phyloP scores from a whole-genome alignment of 2,888 invertebrate species.

The Eueremaeus valkanovi region DNA sequence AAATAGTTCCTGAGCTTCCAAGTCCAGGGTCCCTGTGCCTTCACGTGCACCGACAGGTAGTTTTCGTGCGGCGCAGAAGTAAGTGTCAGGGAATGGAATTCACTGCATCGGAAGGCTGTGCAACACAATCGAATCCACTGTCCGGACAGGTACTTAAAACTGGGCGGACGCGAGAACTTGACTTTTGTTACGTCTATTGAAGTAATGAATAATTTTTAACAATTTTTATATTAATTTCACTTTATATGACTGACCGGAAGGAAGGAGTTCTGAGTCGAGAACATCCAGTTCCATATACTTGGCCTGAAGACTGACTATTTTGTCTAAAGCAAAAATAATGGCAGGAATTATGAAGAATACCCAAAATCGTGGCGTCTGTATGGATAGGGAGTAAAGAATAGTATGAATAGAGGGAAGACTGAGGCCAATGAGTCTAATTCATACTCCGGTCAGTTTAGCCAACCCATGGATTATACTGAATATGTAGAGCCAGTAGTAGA shows the following conservation, averaged over 20 bases:
- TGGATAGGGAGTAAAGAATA: constrained; percentile 22
- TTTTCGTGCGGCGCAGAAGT: constrained; percentile 96
- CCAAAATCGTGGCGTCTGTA: constrained; percentile 73
- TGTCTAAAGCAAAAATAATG: constrained; percentile 80
- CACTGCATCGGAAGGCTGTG: constrained; percentile 79
- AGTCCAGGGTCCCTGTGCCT: constrained; percentile 88
- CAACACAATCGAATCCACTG: constrained; percentile 68
- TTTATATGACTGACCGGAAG: constrained; percentile 62
- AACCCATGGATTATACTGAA: constrained; percentile 83
- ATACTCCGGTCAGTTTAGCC: constrained; percentile 80
- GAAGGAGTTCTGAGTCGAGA: constrained; percentile 83
- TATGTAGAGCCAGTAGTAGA: constrained; percentile 79
- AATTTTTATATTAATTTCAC: background rate
- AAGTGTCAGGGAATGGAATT: constrained; percentile 91
- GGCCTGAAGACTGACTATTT: constrained; percentile 83
- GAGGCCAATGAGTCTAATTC: too few species aligned
- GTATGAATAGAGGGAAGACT: too few species aligned
- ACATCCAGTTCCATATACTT: constrained; percentile 89
- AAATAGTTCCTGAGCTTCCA: constrained; percentile 94
- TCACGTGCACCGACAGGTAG: constrained; percentile 89
- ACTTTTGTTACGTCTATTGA: constrained; percentile 58
- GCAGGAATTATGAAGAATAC: constrained; percentile 89
- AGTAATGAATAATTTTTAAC: background rate
- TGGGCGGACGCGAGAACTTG: constrained; percentile 90
- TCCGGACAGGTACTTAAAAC: constrained; percentile 70